These are phyloP conservation scores for Lucifuga dentata DNA, from an alignment of 2,113 vertebrate genomes.

Conservation along the genomic window DNA sequence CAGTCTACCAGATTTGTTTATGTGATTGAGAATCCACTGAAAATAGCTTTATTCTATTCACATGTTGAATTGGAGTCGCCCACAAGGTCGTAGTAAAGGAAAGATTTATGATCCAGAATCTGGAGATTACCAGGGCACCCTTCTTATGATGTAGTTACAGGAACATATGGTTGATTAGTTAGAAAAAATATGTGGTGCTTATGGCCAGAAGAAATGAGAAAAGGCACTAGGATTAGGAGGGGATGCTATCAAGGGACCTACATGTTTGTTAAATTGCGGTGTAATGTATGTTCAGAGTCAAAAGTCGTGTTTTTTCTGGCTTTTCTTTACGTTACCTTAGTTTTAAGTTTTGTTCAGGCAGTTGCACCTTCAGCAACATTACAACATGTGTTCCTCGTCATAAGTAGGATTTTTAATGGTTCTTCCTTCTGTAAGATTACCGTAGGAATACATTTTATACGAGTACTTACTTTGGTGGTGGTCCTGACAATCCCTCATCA, in stretches of 20 bases:
- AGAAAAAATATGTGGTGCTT: constrained; percentile 41
- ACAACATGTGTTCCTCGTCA: not conserved
- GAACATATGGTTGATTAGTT: constrained; percentile 63
- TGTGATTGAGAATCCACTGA: constrained; percentile 46
- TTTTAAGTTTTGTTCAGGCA: no score
- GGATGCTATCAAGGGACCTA: constrained; percentile 1
- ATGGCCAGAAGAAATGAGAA: constrained; percentile 17
- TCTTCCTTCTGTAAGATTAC: not conserved
- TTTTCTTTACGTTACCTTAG: no score
- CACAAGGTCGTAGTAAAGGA: constrained; percentile 16
- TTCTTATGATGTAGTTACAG: constrained; percentile 44
- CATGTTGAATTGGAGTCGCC: constrained; percentile 25
- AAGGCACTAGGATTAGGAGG: constrained; percentile 11
- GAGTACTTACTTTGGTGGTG: constrained; percentile 1
- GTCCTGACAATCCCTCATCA: no score
- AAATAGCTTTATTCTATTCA: constrained; percentile 51
- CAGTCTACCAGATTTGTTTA: constrained; percentile 53
- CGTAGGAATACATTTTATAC: not conserved
- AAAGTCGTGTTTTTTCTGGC: no score
- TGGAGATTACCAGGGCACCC: constrained; percentile 39
- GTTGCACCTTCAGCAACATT: no score
- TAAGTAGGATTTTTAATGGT: constrained; percentile 4
- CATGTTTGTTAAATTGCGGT: constrained; percentile 9
- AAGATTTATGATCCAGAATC: constrained; percentile 48
- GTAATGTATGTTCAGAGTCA: constrained; percentile 17